These are phyloP conservation scores for Stictocephala bisonia DNA, from an alignment of 2,888 invertebrate species.

Conservation along the genomic window DNA sequence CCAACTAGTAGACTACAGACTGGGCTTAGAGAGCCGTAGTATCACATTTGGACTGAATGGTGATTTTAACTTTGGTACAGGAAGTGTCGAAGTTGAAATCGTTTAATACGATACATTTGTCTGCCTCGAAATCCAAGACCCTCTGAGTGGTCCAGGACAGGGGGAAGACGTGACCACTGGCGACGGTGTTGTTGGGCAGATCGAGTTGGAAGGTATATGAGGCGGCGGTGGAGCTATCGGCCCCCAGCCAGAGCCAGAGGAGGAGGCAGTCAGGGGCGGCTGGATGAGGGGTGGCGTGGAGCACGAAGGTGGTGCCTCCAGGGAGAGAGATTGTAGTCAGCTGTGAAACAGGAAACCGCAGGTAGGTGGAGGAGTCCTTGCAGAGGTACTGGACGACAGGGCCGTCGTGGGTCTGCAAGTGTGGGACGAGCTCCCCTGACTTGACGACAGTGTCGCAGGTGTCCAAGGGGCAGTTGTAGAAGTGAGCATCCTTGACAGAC, in stretches of 20 bases:
- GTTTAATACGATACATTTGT: constrained; percentile 21
- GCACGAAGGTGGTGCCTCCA: constrained; percentile 25
- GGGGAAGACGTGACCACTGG: constrained; percentile 31
- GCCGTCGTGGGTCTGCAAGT: constrained; percentile 42
- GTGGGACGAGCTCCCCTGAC: background rate
- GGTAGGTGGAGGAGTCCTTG: constrained; percentile 21
- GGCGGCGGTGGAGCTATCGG: background rate
- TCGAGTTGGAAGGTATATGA: constrained; percentile 36
- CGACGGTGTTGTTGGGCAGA: constrained; percentile 18
- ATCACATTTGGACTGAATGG: constrained; percentile 5
- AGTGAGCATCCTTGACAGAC: too few relatives aligned
- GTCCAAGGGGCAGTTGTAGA: constrained; percentile 33
- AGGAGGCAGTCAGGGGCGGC: constrained; percentile 19
- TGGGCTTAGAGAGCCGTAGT: too few relatives aligned
- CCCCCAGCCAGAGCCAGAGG: constrained; percentile 43
- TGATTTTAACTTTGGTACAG: constrained; percentile 27
- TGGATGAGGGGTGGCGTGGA: constrained; percentile 18
- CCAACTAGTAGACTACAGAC: too few relatives aligned
- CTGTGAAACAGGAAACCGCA: constrained; percentile 38
- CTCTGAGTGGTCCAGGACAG: background rate
- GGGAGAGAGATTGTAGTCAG: constrained; percentile 18
- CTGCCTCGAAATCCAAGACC: background rate
- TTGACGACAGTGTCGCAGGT: background rate
- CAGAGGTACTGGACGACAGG: constrained; percentile 45
- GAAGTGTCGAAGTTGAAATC: constrained; percentile 15